These are phyloP conservation scores for Hyaena hyaena DNA, from an alignment of 2,113 vertebrate genomes.

Conservation along the genomic window DNA sequence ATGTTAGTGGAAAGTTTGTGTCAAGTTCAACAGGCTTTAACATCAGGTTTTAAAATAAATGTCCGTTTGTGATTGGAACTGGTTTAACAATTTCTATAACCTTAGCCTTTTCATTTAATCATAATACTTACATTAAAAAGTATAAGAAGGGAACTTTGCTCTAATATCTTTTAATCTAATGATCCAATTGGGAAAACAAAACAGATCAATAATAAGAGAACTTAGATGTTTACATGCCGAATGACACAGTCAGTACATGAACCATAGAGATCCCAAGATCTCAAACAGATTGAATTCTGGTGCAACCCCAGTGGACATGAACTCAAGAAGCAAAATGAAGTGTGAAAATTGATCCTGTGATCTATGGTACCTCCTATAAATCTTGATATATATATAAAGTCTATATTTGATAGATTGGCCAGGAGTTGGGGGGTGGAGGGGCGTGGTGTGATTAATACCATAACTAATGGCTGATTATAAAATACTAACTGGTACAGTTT, in stretches of 20 bases:
- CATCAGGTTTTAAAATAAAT: conserved; percentile 1
- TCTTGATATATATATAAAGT: neutral
- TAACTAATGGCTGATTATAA: conserved; percentile 19
- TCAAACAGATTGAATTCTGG: neutral
- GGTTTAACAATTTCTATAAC: conserved; percentile 28
- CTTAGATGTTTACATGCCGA: neutral
- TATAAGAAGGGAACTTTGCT: neutral
- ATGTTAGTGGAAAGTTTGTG: neutral
- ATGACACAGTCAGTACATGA: neutral
- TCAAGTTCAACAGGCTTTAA: neutral
- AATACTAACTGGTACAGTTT: neutral
- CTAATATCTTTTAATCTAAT: conserved; percentile 31
- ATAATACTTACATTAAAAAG: conserved; percentile 24
- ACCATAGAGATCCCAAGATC: neutral
- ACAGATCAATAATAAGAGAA: neutral
- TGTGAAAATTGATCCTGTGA: neutral
- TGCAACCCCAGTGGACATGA: neutral
- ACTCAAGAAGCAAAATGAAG: neutral
- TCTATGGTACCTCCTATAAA: neutral
- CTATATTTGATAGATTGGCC: neutral
- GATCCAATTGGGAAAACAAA: neutral
- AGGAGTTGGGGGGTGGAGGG: neutral
- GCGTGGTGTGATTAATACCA: neutral
- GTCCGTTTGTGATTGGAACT: neutral
- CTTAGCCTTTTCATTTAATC: conserved; percentile 25